Percentiles rank a stretch among this genome's conserved stretches.
These are phyloP conservation scores for Pheosia gnoma DNA, from an alignment of 2,888 invertebrate genomes.

Conservation along the genomic window DNA sequence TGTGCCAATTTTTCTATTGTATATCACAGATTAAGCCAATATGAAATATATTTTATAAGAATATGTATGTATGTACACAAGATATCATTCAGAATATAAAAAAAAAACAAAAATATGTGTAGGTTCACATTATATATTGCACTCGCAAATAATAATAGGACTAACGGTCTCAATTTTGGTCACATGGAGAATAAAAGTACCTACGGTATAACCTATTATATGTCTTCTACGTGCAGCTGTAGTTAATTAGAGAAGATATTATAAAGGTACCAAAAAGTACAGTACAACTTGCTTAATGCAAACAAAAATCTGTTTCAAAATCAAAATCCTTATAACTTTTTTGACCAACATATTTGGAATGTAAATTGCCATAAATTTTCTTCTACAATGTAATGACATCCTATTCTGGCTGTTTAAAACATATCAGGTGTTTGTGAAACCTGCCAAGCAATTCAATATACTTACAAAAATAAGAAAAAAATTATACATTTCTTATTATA, in stretches of 20 bases:
- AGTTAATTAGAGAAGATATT: slow-evolving; percentile 29
- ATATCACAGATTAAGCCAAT: slow-evolving; percentile 81
- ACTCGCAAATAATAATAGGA: slow-evolving; percentile 17
- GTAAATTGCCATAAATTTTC: no score
- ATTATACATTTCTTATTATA: slow-evolving; percentile 48
- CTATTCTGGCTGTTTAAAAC: neutral
- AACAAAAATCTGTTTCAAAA: neutral
- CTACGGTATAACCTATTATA: slow-evolving; percentile 49
- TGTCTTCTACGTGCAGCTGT: slow-evolving; percentile 53
- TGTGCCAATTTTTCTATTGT: slow-evolving; percentile 62
- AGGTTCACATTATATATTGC: neutral
- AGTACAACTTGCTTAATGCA: neutral
- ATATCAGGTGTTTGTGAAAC: slow-evolving; percentile 25
- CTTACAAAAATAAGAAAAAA: slow-evolving; percentile 55
- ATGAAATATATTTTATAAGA: slow-evolving; percentile 51
- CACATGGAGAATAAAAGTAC: slow-evolving; percentile 70
- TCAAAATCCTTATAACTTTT: slow-evolving; percentile 12
- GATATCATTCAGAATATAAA: slow-evolving; percentile 10
- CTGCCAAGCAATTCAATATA: slow-evolving; percentile 42
- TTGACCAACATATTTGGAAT: no score
- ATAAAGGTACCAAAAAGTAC: neutral
- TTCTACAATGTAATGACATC: no score
- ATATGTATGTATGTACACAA: slow-evolving; percentile 43
- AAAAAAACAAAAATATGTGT: neutral
- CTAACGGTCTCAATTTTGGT: slow-evolving; percentile 62